A percentile compares a stretch with the other conserved stretches of the same genome.
phyloP scores from a whole-genome alignment of 1,140 invertebrate genomes.

The Brachionus paranguensis region DNA sequence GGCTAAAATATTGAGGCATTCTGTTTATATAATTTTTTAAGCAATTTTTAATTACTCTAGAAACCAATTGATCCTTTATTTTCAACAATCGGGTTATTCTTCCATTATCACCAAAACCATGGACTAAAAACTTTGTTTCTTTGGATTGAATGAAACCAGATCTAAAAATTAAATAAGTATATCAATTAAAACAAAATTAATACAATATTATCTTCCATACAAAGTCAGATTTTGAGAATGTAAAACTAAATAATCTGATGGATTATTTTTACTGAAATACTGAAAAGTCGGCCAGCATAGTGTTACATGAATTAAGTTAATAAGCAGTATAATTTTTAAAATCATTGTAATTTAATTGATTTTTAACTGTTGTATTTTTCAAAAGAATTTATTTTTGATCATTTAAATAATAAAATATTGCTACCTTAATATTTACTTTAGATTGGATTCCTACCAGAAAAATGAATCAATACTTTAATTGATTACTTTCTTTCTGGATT shows the following conservation, averaged over 20 bases:
- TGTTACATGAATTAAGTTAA: background rate
- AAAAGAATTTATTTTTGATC: background rate
- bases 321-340: background rate
- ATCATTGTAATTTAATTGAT: background rate
- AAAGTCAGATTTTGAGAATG: background rate
- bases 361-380: background rate
- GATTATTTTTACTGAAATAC: conserved; percentile 10
- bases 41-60: conserved; percentile 23
- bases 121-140: conserved; percentile 33
- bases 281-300: conserved; percentile 28
- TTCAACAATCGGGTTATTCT: conserved; percentile 41
- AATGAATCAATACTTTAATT: no score
- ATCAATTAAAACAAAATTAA: background rate
- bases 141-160: background rate
- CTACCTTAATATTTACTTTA: background rate
- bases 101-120: conserved; percentile 36
- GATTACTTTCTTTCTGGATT: no score
- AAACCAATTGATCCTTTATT: conserved; percentile 46
- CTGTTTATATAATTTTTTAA: no score
- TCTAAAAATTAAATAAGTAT: background rate
- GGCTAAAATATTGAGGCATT: no score
- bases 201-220: background rate
- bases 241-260: background rate
- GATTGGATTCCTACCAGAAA: background rate
- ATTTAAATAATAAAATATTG: background rate